Evolutionary conservation across 2,888 invertebrate genomes (phyloP).

Genomic region (Leptinotarsa rubiginosa): DNA sequence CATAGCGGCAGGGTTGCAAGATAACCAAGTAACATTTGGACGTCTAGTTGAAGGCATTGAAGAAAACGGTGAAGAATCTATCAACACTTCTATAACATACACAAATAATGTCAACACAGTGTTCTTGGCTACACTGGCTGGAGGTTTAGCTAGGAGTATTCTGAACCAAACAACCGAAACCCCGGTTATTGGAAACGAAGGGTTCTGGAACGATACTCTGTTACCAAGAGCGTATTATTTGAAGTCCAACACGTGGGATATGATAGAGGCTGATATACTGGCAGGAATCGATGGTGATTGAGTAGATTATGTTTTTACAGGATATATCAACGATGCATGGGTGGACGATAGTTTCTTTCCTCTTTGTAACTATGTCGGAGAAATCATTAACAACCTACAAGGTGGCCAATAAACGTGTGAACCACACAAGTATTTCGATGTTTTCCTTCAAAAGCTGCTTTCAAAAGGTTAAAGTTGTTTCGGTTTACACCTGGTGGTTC

Average conservation of each 20-base stretch:
- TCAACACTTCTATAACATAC: slow-evolving; percentile 30
- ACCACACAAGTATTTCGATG: no score
- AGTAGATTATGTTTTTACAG: not conserved
- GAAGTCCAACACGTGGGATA: slow-evolving; percentile 70
- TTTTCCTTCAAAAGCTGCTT: no score
- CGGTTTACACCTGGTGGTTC: no score
- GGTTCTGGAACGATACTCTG: slow-evolving; percentile 76
- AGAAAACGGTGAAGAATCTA: slow-evolving; percentile 44
- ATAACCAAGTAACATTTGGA: slow-evolving; percentile 69
- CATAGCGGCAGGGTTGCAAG: slow-evolving; percentile 73
- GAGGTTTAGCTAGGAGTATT: slow-evolving; percentile 76
- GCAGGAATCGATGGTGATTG: slow-evolving; percentile 76
- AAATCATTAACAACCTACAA: no score
- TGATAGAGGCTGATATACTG: slow-evolving; percentile 77
- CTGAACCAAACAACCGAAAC: slow-evolving; percentile 72
- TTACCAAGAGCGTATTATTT: slow-evolving; percentile 72
- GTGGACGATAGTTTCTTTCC: no score
- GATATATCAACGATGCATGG: not conserved
- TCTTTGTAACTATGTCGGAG: no score
- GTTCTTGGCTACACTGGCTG: slow-evolving; percentile 73
- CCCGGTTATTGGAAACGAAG: slow-evolving; percentile 68
- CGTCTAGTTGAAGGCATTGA: slow-evolving; percentile 65
- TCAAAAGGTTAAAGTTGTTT: no score
- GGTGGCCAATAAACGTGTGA: no score
- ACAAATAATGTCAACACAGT: slow-evolving; percentile 66